Base-by-base conservation (phyloP, 2,888 invertebrate genomes). In the Drosophila stalkeri region DNA sequence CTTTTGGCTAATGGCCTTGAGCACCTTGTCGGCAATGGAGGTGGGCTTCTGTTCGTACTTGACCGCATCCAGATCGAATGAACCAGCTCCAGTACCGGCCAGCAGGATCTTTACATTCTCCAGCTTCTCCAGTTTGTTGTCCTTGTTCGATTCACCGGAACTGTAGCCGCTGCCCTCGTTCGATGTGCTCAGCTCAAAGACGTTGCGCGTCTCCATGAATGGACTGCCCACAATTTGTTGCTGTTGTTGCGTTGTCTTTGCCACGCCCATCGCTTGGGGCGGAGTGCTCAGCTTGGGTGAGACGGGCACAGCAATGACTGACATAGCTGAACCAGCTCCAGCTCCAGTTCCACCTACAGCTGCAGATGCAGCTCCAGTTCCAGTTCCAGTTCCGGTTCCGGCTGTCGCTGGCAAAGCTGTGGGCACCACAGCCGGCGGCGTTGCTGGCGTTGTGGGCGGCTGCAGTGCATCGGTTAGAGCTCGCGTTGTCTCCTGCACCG, bases 1-100 rank as follows among this genome's bases (percentile, higher is more conserved):
- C 93, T 95, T 92, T 93, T 95, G 91, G 93, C 94, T 93, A 5
- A 93, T 91, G 8, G 95, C 95, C 88, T 95, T 94, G 1, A 95
- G 92, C 5, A 95, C 94, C 86, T 95, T 95, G 78, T 95, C 95
- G 0, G 95, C 95, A 80, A 95, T 95, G 72, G 95, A 95, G 1
- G 94, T 94, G n/a, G 92, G 91, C 59, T 92, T 92, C 47, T 90
- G 92, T 55, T 93, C 93, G 35, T 91, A 89, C 65, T 92, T 93
- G 1, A 91, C 90, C 0, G 92, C 91, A 31, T 92, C 92, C 49
- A 93, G 78, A 75, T 92, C 92, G n/a, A 92, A 91, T 0, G 88
- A 88, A 5, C 90, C 89, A 0, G 91, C 82, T 0, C 49, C 49
- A 2, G 91, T 81, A 12, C 92, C 92, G 3, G 92, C 91, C 11